Conservation (phyloP, 2,888 invertebrate genomes). For the Nineta flava region DNA sequence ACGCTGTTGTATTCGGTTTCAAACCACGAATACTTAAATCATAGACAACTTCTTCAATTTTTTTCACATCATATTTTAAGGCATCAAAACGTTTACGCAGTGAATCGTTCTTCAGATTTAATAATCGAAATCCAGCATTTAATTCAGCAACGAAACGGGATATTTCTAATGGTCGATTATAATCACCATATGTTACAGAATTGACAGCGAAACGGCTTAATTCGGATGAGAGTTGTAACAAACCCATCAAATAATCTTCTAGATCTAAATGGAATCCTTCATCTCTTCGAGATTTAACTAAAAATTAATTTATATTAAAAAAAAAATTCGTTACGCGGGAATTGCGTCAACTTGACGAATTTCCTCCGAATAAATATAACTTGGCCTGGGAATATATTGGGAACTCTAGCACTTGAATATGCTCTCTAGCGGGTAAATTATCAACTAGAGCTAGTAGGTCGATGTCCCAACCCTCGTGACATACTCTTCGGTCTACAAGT, state of each 20-base stretch:
- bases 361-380: no score
- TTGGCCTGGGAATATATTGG: no score
- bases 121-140: constrained; percentile 74
- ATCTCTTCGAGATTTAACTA: constrained; percentile 51
- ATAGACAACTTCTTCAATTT: constrained; percentile 84
- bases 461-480: no score
- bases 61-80: constrained; percentile 83
- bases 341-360: no score
- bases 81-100: constrained; percentile 75
- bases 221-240: constrained; percentile 70
- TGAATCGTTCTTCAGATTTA: constrained; percentile 82
- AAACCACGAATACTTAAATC: constrained; percentile 72
- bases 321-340: no score
- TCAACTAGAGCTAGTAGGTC: no score
- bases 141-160: constrained; percentile 73
- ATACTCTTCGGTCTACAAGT: no score
- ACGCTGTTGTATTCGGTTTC: constrained; percentile 24
- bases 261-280: constrained; percentile 80
- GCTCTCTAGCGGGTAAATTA: no score
- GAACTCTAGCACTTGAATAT: no score
- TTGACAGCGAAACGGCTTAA: constrained; percentile 74
- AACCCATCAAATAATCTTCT: constrained; percentile 78
- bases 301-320: no score
- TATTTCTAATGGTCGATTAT: constrained; percentile 63
- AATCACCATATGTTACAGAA: constrained; percentile 72